Evolutionary conservation across 2,113 vertebrate genomes (phyloP), one percentile per base, ranked within the genome.

Genomic region (Pelodiscus sinensis): DNA sequence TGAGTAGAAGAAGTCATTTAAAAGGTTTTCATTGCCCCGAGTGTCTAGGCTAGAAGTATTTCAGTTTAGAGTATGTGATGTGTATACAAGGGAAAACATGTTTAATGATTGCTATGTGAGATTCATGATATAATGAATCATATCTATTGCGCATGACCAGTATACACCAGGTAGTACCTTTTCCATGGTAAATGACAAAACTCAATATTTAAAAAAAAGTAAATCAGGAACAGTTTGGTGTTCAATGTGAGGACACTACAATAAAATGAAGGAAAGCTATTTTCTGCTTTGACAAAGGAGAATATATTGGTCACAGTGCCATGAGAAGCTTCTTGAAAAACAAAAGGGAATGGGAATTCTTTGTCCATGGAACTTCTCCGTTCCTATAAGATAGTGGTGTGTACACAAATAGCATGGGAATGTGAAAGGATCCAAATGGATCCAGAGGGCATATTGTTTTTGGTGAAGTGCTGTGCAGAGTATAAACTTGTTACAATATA

Each of bases 101-200:
- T 35, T 35, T n/a, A 35, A n/a, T 16, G 19, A n/a, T 71, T 19
- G 18, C 75, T 56, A 6, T 10, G 0, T 51, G 1, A 31, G 10
- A 16, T 65, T 9, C 68, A 84, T 22, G 38, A 86, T 50, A 13
- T 38, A 27, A 60, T 6, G 38, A 86, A 1, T 58, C 10, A 6
- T 2, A 0, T 29, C 87, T 79, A 21, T 58, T 86, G 75, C 22
- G 11, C 25, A 25, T 29, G 12, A 1, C 44, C 78, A 50, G 68
- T 18, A 11, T 14, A 31, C 16, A 65, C 27, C 10, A 31, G 31
- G 31, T 60, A 31, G 13, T 71, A 71, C 58, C 25, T 62, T 27
- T 27, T 62, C 10, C 11, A 62, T 29, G 58, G 11, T 27, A 29
- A 62, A 62, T 29, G 11, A 13, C 58, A 62, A 29, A 5, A 57